Base-by-base conservation (phyloP, 2,113 vertebrate genomes). In the Callochromis pleurospilus region DNA sequence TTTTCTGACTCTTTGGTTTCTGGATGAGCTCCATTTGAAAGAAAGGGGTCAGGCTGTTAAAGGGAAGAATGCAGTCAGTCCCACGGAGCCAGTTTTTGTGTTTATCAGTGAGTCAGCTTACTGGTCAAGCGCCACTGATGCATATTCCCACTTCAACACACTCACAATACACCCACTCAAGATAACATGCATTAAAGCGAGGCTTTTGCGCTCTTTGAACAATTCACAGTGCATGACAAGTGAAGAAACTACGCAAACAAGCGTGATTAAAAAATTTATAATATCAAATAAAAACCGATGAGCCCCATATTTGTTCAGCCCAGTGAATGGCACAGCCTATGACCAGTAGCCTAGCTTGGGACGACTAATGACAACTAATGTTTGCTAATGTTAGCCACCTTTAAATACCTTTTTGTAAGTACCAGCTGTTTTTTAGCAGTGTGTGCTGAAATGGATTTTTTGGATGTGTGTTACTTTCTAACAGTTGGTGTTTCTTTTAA, bases 121-220 rank as follows among this genome's bases (percentile, higher is more conserved):
- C 73, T 49, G 90, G 86, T 91, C 65, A 87, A 83, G 84, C 3
- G 49, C 53, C 65, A 17, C 88, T 86, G 89, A 91, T 83, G 84
- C 88, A 87, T 53, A 80, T 60, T 90, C 84, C 86, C 86, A 75
- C 80, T 82, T 70, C 3, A 29, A 77, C 70, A 90, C 83, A 21
- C 70, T 86, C 86, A 89, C 85, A 87, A 53, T 15, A 87, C 89
- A 36, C 92, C 91, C 85, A 90, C 93, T 45, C 29, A 60, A 62
- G 56, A 62, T 49, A 84, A 70, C 45, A 13, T 2, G 9, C 45
- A 82, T 85, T 29, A 13, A 10, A 87, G 73, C 19, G 3, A 58
- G 38, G 60, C 82, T 85, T 60, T 81, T 82, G 81, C 36, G 40
- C 83, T 87, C 81, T 85, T 80, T 47, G 47, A 81, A 85, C 55